Base-by-base conservation (phyloP, 2,797 vertebrate genomes). In the Cynopterus sphinx region DNA sequence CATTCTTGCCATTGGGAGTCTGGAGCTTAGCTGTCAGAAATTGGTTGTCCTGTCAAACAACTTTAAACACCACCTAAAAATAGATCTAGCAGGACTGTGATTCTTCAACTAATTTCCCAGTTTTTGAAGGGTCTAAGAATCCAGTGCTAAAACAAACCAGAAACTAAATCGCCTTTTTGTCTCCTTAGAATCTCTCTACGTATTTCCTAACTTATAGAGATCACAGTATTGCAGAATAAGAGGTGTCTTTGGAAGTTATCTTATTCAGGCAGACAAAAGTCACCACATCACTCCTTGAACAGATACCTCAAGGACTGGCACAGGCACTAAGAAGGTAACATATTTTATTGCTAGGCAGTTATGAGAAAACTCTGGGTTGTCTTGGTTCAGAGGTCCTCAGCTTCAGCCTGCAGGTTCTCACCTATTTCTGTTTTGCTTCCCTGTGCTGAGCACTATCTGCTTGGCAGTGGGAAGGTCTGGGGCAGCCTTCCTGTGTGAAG, bases 161-260 rank as follows among this genome's bases (percentile, higher is more conserved):
- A 91, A 36, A 59, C 36, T 55, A 74, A 87, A 53, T 5, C 33
- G 46, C 39, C 21, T 57, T 41, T 70, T 88, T 49, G 31, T 70
- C 11, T 59, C 24, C 39, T 92, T 74, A 95, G 74, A 79, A 6
- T 61, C 59, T 89, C 53, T 71, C 43, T 65, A 19, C 12, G 21
- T 78, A 87, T 49, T 92, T 74, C 28, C 57, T 63, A 90, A 79
- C 33, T 95, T 75, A 33, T n/a, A 75, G 81, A 87, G 9, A 84
- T 63, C 28, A 17, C 53, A 10, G 28, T 70, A 39, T 87, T 83
- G 6, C 6, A 65, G 41, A 41, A 55, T 78, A 88, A 74, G n/a
- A 28, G 81, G 78, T 4, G n/a, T 81, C 21, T 59, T 88, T 73
- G n/a, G 31, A 67, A 74, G 63, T 74, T 92, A 59, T 70, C 17